Base-by-base conservation (phyloP, 2,797 vertebrate species). In the Pipistrellus pygmaeus region DNA sequence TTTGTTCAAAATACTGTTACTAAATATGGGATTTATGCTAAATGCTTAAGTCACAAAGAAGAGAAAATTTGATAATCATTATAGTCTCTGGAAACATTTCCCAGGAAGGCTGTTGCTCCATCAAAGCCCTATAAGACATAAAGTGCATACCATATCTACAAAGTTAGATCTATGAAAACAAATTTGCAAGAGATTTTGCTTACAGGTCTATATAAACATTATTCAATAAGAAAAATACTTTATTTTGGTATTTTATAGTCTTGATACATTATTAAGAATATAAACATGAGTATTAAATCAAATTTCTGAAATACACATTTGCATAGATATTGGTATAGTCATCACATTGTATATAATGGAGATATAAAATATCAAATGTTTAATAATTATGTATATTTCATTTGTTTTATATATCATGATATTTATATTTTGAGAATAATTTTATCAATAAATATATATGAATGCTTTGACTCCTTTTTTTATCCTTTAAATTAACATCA, bases 351-450 rank as follows among this genome's bases (percentile, higher is more conserved):
- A 94, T 57, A 82, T 95, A 97, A 98, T 94, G 81, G 85, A 88
- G n/a, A 97, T 91, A 96, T 88, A 96, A 97, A 91, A 71, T 90
- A 25, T 96, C 20, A 95, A 91, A 95, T 86, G 95, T 84, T 96
- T 95, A 90, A 86, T 83, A 96, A 75, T 96, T 93, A 60, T 69
- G 94, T 27, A 86, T 97, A 95, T 92, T 93, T 96, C 96, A 69
- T 97, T 97, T 97, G 95, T 95, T 85, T 76, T 82, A 80, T 14
- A 89, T 87, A 64, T 87, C 20, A 13, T 85, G 10, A 21, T 66
- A 64, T n/a, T 64, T 85, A 21, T 60, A 84, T 20, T 73, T 81
- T 68, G 48, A 86, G 27, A 64, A 71, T 86, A 87, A 88, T 75
- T 87, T 84, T 90, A n/a, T 48, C 32, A 69, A 53, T 83, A 53